Evolutionary conservation across 2,113 vertebrate species (phyloP).

Genomic region (Thalassoma bifasciatum): DNA sequence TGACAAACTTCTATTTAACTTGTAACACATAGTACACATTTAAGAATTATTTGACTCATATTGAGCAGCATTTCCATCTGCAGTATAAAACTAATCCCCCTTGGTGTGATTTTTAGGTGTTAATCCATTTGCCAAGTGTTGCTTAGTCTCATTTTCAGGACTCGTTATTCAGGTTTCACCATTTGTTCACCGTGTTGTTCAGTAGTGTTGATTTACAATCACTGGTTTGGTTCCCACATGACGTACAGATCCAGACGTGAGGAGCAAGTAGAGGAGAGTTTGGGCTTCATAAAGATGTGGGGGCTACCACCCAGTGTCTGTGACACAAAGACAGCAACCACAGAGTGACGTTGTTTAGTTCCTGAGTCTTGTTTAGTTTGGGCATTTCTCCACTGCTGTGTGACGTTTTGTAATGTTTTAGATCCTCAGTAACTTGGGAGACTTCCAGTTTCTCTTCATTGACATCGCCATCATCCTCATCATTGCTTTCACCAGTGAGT

Average conservation of each 20-base stretch:
- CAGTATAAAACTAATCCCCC: no score
- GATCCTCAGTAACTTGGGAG: slow-evolving; percentile 95
- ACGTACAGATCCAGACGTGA: neutral
- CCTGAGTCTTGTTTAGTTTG: neutral
- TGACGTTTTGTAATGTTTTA: slow-evolving; percentile 65
- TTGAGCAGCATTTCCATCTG: no score
- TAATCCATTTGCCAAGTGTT: neutral
- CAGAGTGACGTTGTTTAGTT: neutral
- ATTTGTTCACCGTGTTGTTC: neutral
- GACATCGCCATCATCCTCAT: slow-evolving; percentile 94
- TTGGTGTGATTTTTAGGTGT: no score
- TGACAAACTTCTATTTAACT: neutral
- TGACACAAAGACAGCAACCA: slow-evolving; percentile 9
- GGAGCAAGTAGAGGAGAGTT: slow-evolving; percentile 4
- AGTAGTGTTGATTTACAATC: neutral
- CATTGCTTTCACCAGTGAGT: slow-evolving; percentile 97
- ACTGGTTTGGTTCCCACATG: neutral
- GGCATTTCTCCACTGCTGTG: neutral
- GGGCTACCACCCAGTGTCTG: neutral
- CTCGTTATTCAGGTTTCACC: neutral
- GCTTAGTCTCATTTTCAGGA: neutral
- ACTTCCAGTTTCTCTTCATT: slow-evolving; percentile 98
- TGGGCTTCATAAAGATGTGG: neutral
- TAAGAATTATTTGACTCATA: neutral
- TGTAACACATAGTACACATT: no score